Evolutionary conservation across 2,888 invertebrate genomes (phyloP), one percentile per base, ranked within the genome.

Genomic region (Enchytraeus crypticus): DNA sequence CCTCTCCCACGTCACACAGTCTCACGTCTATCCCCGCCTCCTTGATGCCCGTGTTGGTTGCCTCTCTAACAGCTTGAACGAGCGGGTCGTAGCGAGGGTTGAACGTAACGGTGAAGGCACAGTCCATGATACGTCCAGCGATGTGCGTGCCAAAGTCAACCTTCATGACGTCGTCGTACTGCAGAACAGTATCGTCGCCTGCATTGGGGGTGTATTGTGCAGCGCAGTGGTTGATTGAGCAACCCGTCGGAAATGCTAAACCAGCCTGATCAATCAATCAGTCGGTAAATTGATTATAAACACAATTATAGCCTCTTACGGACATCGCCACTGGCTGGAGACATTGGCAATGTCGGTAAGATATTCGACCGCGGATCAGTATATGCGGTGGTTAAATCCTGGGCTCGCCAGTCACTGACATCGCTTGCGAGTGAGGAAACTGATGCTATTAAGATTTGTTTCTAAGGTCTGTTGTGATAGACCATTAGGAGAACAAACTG

Each of bases 151-250:
- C 96, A 81, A 96, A 97, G 81, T 97, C 96, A 70, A 98, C 95
- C 83, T 98, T 98, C 72, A 95, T 95, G 2, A 99, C 96, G 80
- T 98, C 98, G 74, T 97, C 93, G 73, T 90, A 90, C 69, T 88
- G 86, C 54, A 98, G 83, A 11, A 97, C 92, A 0, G 97, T 98
- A 11, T 87, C 84, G 80, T 99, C 98, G 14, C 95, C 98, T 58
- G 93, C 92, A 80, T 99, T 99, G 3, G 98, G 98, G 18, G 98
- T 99, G 75, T 99, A 98, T 82, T 98, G 98, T 56, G 98, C 98
- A 59, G 98, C 98, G 77, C 96, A 97, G 79, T 98, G 90, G 81
- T 99, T 98, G 38, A 96, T 84, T n/a, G 95, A 96, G 78, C 96
- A 96, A 0, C 97, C 97, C 0, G 96, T 97, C 0, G 98, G 98